phyloP scores from a whole-genome alignment of 1,140 invertebrate species.

The Eumaeus atala region DNA sequence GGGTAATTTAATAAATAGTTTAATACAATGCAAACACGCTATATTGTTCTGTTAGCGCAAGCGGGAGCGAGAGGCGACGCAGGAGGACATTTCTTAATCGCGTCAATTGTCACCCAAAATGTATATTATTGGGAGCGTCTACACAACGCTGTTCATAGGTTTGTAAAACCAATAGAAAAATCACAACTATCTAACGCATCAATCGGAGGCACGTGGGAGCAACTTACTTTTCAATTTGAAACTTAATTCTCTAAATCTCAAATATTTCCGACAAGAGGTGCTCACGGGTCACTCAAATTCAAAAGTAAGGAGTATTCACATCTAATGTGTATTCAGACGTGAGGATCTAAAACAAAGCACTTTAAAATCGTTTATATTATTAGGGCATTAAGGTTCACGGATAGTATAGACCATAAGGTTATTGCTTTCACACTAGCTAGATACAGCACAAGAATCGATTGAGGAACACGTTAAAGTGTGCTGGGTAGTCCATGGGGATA shows the following conservation, averaged over 20 bases:
- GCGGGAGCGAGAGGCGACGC: background rate
- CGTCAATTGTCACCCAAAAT: background rate
- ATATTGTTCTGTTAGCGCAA: slow-evolving; percentile 25
- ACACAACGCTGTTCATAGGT: background rate
- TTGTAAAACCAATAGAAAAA: slow-evolving; percentile 8
- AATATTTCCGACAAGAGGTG: background rate
- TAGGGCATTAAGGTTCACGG: background rate
- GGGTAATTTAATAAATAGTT: slow-evolving; percentile 43
- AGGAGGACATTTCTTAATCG: background rate
- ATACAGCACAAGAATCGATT: background rate
- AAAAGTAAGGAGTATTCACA: slow-evolving; percentile 4
- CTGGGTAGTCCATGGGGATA: slow-evolving; percentile 4
- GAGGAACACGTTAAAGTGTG: slow-evolving; percentile 2
- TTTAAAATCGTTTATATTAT: slow-evolving; percentile 6
- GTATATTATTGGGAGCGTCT: slow-evolving; percentile 2
- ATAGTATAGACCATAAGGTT: background rate
- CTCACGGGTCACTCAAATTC: background rate
- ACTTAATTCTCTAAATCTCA: background rate
- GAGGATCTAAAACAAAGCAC: slow-evolving; percentile 3
- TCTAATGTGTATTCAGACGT: slow-evolving; percentile 4
- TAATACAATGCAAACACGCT: slow-evolving; percentile 47
- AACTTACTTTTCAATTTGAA: slow-evolving; percentile 2
- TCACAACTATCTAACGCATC: slow-evolving; percentile 6
- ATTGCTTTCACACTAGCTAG: slow-evolving; percentile 2
- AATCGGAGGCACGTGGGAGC: slow-evolving; percentile 8